Base-by-base conservation (phyloP, 23 tunicate genomes). In the Botrylloides violaceus region DNA sequence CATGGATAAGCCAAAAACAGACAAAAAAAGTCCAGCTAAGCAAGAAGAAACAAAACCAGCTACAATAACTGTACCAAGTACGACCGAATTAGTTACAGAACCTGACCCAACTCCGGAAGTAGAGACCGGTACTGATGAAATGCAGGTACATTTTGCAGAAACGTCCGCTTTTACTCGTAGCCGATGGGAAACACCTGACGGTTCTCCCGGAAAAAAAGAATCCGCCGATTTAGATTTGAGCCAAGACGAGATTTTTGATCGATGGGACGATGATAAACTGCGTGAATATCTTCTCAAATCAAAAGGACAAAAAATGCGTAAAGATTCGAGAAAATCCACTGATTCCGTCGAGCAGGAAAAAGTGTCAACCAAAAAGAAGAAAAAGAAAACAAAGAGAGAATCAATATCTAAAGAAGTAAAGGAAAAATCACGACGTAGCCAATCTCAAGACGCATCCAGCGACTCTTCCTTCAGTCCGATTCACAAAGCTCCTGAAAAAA, bases 101-200 rank as follows among this genome's bases (percentile, higher is more conserved):
- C 65, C 65, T 12, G 30, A n/a, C 32, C 65, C 23, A 2, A 24
- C 43, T 6, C 12, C 4, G 58, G 74, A 68, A 37, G 30, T 23
- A 18, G 21, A 31, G 18, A n/a, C 22, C 29, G 71, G 12, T 49
- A 43, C 36, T 19, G 58, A 12, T 37, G 53, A 43, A 43, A 43
- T 7, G 15, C 74, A 39, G 0, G 0, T 20, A 35, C 21, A 39
- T 68, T 29, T 31, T 0, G 23, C 38, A 15, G 48, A 30, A 0
- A n/a, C 38, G 12, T 65, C 71, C 1, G 74, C 58, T 37, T 26
- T 43, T 37, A 27, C 49, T 22, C 36, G 37, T 24, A 68, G 74
- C 37, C 74, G 74, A 0, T 68, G 74, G 74, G 74, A 68, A 25
- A 68, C 74, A 4, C 74, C 74, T 26, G 74, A 68, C 27, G 29